Evolutionary conservation across 53 echinoderm and acorn worm species (phyloP), one percentile per base, ranked within the genome.

Genomic region (Patiria pectinifera): DNA sequence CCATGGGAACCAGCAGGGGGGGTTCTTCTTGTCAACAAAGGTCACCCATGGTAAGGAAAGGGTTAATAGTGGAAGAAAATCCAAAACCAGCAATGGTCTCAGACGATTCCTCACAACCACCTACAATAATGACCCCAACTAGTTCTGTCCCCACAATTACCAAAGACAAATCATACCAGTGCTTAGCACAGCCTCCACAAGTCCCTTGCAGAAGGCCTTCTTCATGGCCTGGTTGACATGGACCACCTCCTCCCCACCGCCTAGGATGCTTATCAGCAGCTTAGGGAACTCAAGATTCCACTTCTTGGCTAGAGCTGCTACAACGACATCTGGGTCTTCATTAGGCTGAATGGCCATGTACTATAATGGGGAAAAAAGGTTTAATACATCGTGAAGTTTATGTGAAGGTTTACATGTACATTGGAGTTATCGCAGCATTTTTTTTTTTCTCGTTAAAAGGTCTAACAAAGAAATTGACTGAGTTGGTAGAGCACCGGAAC

Each of bases 201-300:
- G 74, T 35, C 69, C 80, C 61, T 86, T 84, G 24, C 92, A 49
- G 86, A 92, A 92, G 47, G 80, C 59, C 19, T 58, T 92, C 58
- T 86, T 45, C 63, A 86, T 82, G 81, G 69, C n/a, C 15, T 53
- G 13, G 19, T 49, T 62, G 69, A 69, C 83, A 0, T 48, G n/a
- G 26, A 82, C 53, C 47, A 69, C 76, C 59, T 62, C 63, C 84
- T 91, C 91, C 58, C 83, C 87, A 22, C 92, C 93, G 11, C 93
- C 95, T 15, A 93, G 77, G 25, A 94, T 89, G 76, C 91, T 90
- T 71, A 95, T 85, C 12, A 95, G 83, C 2, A 95, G 93, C 70
- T 95, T 95, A 3, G 95, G 95, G 45, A 70, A 86, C 15, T 84
- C 82, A 3, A 95, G 84, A 18, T 83, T 86, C 95, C 95, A 95